Base-by-base conservation (phyloP, 2,113 vertebrate species). In the Pterocles gutturalis region DNA sequence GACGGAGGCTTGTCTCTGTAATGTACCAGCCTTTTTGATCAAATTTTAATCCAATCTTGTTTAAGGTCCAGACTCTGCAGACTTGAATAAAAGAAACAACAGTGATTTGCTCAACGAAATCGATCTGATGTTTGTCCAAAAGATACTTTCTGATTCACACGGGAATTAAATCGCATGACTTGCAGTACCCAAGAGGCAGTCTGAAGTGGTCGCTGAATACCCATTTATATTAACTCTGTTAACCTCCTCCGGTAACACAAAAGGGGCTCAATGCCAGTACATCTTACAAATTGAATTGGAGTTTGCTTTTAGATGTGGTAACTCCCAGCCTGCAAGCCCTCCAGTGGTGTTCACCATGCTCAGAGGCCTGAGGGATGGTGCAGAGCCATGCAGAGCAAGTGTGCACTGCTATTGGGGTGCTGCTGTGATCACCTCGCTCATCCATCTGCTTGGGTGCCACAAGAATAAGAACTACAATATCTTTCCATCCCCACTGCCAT, bases 281-380 rank as follows among this genome's bases (percentile, higher is more conserved):
- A 25, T 33, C 33, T 58, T 38, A 26, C 10, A 41, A 10, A 43
- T 29, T 65, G 49, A 70, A 67, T 51, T 13, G 10, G 15, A 14
- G 8, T 46, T 67, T 34, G 48, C 24, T 41, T 45, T 58, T 22
- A 77, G 64, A 31, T 0, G 0, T 6, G 16, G 4, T 13, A 41
- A 61, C 22, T 16, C 36, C 26, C 82, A 72, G 49, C 19, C 31
- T 43, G 38, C 0, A 3, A 91, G 78, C 24, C 49, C 61, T 80
- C 62, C 34, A 90, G 75, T 0, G 2, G 43, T 24, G 53, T 45
- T 9, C n/a, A 19, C 54, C 0, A 0, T 20, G 41, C 49, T 3
- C 1, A 0, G 6, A 18, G 33, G 19, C 5, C 49, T 6, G 1
- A 21, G 22, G 28, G 7, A 36, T 0, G 0, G 33, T 8, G 84